Evolutionary conservation across 2,113 vertebrate genomes (phyloP).

Genomic region (Mesocricetus auratus): DNA sequence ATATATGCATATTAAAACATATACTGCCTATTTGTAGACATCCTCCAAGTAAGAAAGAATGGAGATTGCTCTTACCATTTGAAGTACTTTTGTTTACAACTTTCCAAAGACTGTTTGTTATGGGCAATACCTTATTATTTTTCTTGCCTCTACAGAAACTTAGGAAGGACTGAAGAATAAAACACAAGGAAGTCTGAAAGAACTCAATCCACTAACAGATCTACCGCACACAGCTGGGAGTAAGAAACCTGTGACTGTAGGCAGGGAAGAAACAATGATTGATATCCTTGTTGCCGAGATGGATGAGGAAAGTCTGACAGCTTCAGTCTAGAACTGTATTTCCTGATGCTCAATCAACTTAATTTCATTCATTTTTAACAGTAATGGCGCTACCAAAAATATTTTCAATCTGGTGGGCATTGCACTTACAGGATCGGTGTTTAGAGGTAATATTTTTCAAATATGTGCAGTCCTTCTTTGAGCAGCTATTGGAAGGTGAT

Average conservation of each 20-base stretch:
- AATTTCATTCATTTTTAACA: slow-evolving; percentile 76
- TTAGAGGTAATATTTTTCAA: slow-evolving; percentile 49
- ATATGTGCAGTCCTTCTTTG: slow-evolving; percentile 71
- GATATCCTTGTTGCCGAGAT: slow-evolving; percentile 83
- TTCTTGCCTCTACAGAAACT: neutral
- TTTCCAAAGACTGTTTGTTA: neutral
- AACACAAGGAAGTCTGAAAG: neutral
- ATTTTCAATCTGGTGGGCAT: slow-evolving; percentile 58
- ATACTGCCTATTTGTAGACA: neutral
- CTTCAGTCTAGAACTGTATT: slow-evolving; percentile 82
- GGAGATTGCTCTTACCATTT: neutral
- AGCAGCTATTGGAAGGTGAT: slow-evolving; percentile 24
- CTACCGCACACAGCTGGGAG: slow-evolving; percentile 66
- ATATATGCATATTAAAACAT: neutral
- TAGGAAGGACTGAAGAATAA: slow-evolving; percentile 64
- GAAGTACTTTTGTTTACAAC: neutral
- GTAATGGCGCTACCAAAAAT: neutral
- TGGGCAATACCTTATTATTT: neutral
- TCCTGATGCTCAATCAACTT: slow-evolving; percentile 81
- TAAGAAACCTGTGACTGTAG: neutral
- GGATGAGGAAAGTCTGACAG: slow-evolving; percentile 79
- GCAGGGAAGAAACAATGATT: slow-evolving; percentile 77
- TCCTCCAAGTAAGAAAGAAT: neutral
- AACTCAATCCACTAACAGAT: slow-evolving; percentile 68
- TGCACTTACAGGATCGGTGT: slow-evolving; percentile 71